These are phyloP conservation scores for Brevimyrus niger DNA, from an alignment of 2,113 vertebrate genomes.

Conservation along the genomic window DNA sequence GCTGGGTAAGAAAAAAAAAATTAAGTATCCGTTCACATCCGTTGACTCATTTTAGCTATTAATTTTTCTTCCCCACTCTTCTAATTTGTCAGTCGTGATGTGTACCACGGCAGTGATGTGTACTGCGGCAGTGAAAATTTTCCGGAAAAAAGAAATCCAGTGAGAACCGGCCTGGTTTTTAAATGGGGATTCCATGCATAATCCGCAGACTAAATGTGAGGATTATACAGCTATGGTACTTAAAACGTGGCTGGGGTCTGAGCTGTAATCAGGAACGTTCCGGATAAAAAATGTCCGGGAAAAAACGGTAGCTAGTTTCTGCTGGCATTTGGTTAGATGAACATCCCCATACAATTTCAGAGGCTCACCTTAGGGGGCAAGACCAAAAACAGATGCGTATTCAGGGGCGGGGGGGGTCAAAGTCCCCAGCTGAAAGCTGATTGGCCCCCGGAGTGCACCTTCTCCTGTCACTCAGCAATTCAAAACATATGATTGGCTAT, in stretches of 20 bases:
- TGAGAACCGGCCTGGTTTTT: not conserved
- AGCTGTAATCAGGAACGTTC: not conserved
- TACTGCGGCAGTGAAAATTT: not conserved
- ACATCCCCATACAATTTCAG: not conserved
- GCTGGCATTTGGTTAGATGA: not conserved
- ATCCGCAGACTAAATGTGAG: not conserved
- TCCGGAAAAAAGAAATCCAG: conserved; percentile 4
- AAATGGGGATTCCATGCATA: not conserved
- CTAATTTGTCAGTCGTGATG: not conserved
- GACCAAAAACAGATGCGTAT: not conserved
- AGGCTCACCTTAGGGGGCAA: not conserved
- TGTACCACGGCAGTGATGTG: not conserved
- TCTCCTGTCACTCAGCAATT: not conserved
- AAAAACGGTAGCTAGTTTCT: not conserved
- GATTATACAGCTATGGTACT: not conserved
- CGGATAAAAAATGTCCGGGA: not conserved
- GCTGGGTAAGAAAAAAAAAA: not conserved
- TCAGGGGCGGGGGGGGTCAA: not conserved
- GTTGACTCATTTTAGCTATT: not conserved
- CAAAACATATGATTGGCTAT: not conserved
- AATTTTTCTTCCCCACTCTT: not conserved
- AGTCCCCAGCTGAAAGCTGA: not conserved
- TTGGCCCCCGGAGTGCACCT: not conserved
- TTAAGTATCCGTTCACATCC: not conserved
- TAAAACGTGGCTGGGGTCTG: not conserved